Evolutionary conservation across 1,140 invertebrate genomes (phyloP), one percentile per base, ranked within the genome.

Genomic region (Chelonus insularis): DNA sequence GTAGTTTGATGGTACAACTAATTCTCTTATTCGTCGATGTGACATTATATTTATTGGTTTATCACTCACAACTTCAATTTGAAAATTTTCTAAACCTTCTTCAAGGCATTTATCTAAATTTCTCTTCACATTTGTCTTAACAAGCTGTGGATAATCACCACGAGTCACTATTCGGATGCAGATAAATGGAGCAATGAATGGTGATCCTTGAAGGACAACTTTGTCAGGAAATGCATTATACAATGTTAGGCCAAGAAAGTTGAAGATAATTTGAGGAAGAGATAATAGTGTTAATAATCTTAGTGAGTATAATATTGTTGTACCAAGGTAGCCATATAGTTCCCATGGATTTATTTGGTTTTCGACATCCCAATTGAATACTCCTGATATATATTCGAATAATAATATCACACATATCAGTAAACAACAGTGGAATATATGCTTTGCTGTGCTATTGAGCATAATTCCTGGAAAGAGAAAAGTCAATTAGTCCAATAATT

Each of bases 51-150:
- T 87, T 20, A 97, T 84, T 1, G 87, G 84, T 80, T 95, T 96
- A 75, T 99, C 97, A 8, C 95, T 97, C 0, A 98, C 96, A 16
- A 99, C 95, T 86, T 99, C 96, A 68, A 99, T 92, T 60, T 98
- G 88, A 74, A 97, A 99, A 77, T 98, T 97, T 77, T 98, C 94
- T 37, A 99, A 79, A 4, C 96, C 96, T 4, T 93, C 89, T 72
- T 94, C 90, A 51, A 89, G 81, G 73, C 96, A 98, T 45, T 89
- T 91, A 67, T 93, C 90, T 77, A 98, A 87, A 78, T 99, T 99
- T 59, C 91, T 85, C 32, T 84, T 82, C 0, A 98, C 92, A 85
- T 98, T 98, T 41, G 86, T 87, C 74, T 89, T 88, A 0, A 99
- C 95, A 48, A 99, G 81, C 62, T 96, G 89, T 1, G 96, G 94